These are phyloP conservation scores for Delichon dasypus DNA, from an alignment of 2,797 vertebrate species.

Conservation along the genomic window DNA sequence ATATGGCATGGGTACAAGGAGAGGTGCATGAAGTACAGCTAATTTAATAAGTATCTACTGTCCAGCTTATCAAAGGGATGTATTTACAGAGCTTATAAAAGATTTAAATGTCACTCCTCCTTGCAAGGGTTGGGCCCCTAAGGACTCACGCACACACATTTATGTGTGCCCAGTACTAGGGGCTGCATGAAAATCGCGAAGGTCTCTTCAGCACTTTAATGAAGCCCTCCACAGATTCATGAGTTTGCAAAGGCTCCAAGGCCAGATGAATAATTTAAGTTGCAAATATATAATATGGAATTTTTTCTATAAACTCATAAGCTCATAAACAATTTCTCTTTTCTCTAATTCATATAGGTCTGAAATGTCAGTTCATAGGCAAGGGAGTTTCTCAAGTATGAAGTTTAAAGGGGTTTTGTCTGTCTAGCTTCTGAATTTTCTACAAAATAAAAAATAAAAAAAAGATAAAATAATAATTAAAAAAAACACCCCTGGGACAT, in stretches of 20 bases:
- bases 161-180: not conserved
- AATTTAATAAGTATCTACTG: not conserved
- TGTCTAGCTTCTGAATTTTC: not conserved
- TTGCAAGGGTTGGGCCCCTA: not conserved
- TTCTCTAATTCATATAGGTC: not conserved
- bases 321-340: not conserved
- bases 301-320: not conserved
- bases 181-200: not conserved
- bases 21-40: not conserved
- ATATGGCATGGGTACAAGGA: not conserved
- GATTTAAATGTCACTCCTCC: not conserved
- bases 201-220: not conserved
- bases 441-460: not conserved
- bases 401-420: not conserved
- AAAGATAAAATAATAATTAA: too few relatives aligned
- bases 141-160: not conserved
- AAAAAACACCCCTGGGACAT: not conserved
- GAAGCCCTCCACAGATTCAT: not conserved
- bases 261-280: not conserved
- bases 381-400: not conserved
- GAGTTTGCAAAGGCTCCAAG: not conserved
- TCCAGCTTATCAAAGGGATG: not conserved
- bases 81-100: not conserved
- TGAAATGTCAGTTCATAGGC: not conserved
- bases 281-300: not conserved